A percentile compares a stretch with the other conserved stretches of the same genome.
These are phyloP conservation scores for Operophtera brumata DNA, from an alignment of 2,888 invertebrate genomes.

Conservation along the genomic window DNA sequence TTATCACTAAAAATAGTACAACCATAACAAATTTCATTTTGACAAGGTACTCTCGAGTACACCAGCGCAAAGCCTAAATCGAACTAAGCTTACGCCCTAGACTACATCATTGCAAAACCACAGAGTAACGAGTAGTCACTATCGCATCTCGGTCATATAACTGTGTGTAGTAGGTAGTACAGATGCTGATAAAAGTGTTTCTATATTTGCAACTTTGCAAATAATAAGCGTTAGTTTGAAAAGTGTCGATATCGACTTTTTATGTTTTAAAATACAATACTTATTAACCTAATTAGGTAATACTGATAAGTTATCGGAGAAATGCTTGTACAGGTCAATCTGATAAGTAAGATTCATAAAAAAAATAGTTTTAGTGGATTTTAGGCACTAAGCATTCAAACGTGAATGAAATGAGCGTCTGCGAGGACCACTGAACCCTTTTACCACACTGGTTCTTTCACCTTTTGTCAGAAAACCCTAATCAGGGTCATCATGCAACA, in stretches of 20 bases:
- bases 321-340: too few species aligned
- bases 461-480: too few species aligned
- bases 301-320: too few species aligned
- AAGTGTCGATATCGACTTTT: background rate
- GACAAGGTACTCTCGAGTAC: conserved; percentile 14
- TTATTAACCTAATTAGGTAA: too few species aligned
- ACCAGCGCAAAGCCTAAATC: conserved; percentile 23
- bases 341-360: too few species aligned
- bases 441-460: too few species aligned
- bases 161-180: conserved; percentile 25
- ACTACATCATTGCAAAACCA: conserved; percentile 19
- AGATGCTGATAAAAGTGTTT: conserved; percentile 18
- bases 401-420: too few species aligned
- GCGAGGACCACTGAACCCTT: too few species aligned
- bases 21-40: conserved; percentile 26
- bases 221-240: background rate
- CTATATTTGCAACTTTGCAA: background rate
- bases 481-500: too few species aligned
- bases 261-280: too few species aligned
- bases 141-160: conserved; percentile 21
- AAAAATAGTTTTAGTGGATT: too few species aligned
- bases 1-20: conserved; percentile 21
- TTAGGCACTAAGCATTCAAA: too few species aligned
- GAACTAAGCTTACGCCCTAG: conserved; percentile 25
- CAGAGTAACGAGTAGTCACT: conserved; percentile 9